phyloP scores from a whole-genome alignment of 2,113 vertebrate genomes.

The Platysternon megacephalum region DNA sequence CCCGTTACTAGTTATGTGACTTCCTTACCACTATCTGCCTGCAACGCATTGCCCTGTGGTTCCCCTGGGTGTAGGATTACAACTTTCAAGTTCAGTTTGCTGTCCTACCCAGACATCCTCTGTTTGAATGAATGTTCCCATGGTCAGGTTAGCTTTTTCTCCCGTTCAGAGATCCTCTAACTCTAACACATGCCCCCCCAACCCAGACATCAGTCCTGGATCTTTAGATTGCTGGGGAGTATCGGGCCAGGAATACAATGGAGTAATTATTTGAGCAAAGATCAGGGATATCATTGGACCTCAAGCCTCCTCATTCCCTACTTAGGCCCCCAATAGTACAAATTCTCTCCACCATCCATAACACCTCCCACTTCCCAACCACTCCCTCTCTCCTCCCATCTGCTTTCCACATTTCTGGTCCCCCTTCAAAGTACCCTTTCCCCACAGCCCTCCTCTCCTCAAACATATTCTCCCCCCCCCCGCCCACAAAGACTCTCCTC shows the following conservation, averaged over 20 bases:
- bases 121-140: not conserved
- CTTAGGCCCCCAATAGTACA: not conserved
- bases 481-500: not conserved
- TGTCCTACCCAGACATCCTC: not conserved
- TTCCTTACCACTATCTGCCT: rapidly evolving
- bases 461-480: not conserved
- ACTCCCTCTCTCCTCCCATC: not conserved
- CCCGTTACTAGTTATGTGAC: not conserved
- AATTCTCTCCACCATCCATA: not conserved
- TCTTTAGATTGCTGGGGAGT: not conserved
- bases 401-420: not conserved
- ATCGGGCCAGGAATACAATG: not conserved
- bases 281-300: not conserved
- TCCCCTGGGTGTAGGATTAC: not conserved
- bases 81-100: not conserved
- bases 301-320: not conserved
- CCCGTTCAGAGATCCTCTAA: not conserved
- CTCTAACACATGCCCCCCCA: not conserved
- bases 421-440: not conserved
- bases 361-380: not conserved
- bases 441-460: not conserved
- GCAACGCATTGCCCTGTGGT: not conserved
- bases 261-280: not conserved
- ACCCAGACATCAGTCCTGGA: not conserved
- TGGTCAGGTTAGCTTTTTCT: not conserved